phyloP scores from a whole-genome alignment of 1,140 invertebrate species.

The Eupeodes corollae region DNA sequence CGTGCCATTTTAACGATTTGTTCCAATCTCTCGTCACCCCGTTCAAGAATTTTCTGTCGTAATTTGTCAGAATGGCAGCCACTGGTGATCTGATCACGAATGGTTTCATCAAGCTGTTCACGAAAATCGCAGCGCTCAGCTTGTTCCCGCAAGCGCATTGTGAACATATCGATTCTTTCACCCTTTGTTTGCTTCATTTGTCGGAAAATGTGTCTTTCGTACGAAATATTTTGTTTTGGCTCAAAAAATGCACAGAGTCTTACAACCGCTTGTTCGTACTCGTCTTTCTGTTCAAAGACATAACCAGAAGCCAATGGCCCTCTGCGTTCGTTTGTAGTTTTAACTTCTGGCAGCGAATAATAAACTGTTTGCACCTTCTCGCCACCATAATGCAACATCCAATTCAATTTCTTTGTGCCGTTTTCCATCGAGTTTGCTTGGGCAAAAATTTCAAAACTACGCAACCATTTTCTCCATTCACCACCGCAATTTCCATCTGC shows the following conservation, averaged over 20 bases:
- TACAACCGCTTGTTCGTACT: neutral
- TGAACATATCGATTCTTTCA: neutral
- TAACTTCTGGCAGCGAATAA: neutral
- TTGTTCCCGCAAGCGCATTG: slow-evolving; percentile 1
- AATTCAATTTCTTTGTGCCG: neutral
- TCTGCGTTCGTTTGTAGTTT: neutral
- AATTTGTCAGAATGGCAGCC: neutral
- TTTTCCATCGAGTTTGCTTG: neutral
- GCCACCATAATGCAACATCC: neutral
- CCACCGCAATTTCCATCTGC: neutral
- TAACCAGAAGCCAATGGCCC: neutral
- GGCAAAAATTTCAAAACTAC: neutral
- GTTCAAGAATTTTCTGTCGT: neutral
- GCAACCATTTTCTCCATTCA: neutral
- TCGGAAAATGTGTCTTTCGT: neutral
- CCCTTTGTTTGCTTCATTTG: neutral
- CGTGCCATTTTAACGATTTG: neutral
- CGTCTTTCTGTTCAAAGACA: neutral
- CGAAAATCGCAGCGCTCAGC: neutral
- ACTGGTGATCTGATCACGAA: neutral
- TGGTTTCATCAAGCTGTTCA: neutral
- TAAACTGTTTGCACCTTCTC: neutral
- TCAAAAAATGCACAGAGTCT: neutral
- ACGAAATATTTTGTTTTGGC: neutral
- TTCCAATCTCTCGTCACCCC: neutral